Evolutionary conservation across 2,797 vertebrate genomes (phyloP).

Genomic region (Lagorchestes hirsutus): DNA sequence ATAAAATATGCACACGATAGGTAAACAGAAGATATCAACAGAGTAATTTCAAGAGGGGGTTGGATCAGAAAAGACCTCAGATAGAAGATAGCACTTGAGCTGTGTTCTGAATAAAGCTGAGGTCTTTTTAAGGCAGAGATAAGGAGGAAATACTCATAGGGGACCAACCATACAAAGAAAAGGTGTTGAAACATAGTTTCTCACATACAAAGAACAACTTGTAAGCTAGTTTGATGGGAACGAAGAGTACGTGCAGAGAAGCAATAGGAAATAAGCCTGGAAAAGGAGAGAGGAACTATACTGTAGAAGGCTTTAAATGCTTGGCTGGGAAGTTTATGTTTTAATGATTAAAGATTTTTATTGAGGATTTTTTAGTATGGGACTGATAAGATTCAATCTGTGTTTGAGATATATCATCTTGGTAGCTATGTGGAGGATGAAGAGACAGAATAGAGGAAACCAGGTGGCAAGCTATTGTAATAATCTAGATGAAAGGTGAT

Average conservation of each 20-base stretch:
- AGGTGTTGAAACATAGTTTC: no score
- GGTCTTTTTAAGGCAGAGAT: no score
- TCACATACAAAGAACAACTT: not conserved
- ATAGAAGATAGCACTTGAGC: not conserved
- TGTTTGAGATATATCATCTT: not conserved
- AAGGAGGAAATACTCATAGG: no score
- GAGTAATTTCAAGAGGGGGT: no score
- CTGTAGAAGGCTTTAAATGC: not conserved
- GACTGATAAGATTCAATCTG: not conserved
- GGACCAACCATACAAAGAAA: no score
- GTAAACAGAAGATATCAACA: no score
- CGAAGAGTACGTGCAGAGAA: not conserved
- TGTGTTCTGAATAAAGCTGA: no score
- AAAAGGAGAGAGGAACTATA: not conserved
- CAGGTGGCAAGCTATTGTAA: not conserved
- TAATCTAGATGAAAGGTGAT: not conserved
- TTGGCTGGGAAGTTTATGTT: not conserved
- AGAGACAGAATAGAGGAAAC: not conserved
- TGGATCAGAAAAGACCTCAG: not conserved
- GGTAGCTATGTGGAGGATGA: not conserved
- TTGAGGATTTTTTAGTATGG: not conserved
- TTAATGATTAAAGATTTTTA: not conserved
- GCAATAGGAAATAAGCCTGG: not conserved
- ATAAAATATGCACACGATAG: no score
- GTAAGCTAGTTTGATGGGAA: not conserved